These are phyloP conservation scores for Panulirus ornatus DNA, from an alignment of 1,140 invertebrate species.

Conservation along the genomic window DNA sequence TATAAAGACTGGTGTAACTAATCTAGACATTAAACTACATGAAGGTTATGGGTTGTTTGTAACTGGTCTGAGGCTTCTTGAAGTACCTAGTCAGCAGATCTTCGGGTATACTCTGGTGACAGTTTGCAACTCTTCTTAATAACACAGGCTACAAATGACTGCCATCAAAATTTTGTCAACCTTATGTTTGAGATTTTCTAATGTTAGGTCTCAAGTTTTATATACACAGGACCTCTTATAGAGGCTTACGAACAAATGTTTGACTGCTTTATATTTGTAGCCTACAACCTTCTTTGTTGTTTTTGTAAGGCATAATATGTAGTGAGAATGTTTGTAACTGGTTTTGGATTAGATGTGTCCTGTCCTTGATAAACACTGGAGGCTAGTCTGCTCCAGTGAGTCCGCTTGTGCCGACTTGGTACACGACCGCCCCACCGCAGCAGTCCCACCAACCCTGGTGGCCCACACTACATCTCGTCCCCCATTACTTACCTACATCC, in stretches of 20 bases:
- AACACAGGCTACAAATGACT: conserved; percentile 73
- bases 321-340: conserved; percentile 70
- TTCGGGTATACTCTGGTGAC: conserved; percentile 71
- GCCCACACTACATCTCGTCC: conserved; percentile 19
- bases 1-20: conserved; percentile 57
- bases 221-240: conserved; percentile 54
- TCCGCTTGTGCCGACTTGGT: conserved; percentile 68
- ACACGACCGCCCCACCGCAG: conserved; percentile 60
- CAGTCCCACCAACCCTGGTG: conserved; percentile 30
- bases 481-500: background rate
- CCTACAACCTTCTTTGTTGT: conserved; percentile 63
- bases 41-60: conserved; percentile 62
- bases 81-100: conserved; percentile 68
- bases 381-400: conserved; percentile 71
- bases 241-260: conserved; percentile 68
- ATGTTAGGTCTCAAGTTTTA: conserved; percentile 65
- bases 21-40: conserved; percentile 42
- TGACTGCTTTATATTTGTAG: conserved; percentile 71
- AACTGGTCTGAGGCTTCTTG: conserved; percentile 43
- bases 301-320: conserved; percentile 71
- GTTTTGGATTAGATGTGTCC: conserved; percentile 68
- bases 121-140: conserved; percentile 67
- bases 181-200: conserved; percentile 66
- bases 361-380: conserved; percentile 67
- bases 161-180: conserved; percentile 70